Evolutionary conservation across 2,888 invertebrate genomes (phyloP).

Genomic region (Neocrepidodera transversa): DNA sequence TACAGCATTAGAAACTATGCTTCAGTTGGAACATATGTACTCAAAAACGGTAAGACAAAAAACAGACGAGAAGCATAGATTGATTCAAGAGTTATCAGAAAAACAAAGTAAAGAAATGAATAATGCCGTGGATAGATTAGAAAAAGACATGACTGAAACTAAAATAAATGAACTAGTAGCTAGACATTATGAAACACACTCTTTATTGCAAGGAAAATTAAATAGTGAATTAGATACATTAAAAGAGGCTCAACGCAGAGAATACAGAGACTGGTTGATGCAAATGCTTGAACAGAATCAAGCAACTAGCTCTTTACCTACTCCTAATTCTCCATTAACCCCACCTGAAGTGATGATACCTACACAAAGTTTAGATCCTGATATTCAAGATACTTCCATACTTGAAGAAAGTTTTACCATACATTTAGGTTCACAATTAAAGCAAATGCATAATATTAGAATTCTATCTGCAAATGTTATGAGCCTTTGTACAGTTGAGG

Average conservation of each 20-base stretch:
- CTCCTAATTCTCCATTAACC: conserved; percentile 63
- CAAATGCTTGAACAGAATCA: conserved; percentile 76
- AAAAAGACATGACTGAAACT: conserved; percentile 78
- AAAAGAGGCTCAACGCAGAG: conserved; percentile 82
- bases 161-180: conserved; percentile 86
- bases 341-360: conserved; percentile 44
- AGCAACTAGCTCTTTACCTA: conserved; percentile 64
- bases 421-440: conserved; percentile 96
- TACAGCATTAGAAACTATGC: conserved; percentile 81
- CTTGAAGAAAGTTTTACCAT: conserved; percentile 97
- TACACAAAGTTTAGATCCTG: conserved; percentile 35
- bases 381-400: conserved; percentile 47
- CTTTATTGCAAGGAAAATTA: conserved; percentile 85
- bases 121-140: conserved; percentile 79
- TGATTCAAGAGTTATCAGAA: conserved; percentile 73
- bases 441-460: conserved; percentile 97
- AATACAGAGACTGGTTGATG: conserved; percentile 91
- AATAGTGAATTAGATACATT: conserved; percentile 85
- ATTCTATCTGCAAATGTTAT: conserved; percentile 85
- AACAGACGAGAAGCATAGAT: conserved; percentile 74
- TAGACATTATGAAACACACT: conserved; percentile 82
- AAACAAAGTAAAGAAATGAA: conserved; percentile 90
- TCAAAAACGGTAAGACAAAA: conserved; percentile 80
- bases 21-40: conserved; percentile 87
- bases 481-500: conserved; percentile 73